A percentile compares a stretch with the other conserved stretches of the same genome.
These are phyloP conservation scores for Gobio occitaniae DNA, from an alignment of 2,797 vertebrate species.

Conservation along the genomic window DNA sequence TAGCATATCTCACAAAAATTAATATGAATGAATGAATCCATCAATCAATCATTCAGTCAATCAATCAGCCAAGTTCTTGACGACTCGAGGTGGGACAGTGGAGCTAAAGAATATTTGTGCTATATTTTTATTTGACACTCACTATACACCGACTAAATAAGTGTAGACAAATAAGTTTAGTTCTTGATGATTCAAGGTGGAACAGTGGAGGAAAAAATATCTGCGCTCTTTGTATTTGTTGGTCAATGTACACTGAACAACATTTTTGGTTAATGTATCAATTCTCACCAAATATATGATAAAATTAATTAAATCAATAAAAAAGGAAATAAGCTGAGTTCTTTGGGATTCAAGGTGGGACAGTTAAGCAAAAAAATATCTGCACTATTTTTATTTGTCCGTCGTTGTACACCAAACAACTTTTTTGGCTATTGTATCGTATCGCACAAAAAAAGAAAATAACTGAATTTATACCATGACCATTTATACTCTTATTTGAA, in stretches of 20 bases:
- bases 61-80: background rate
- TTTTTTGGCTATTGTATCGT: background rate
- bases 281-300: background rate
- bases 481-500: too few species aligned
- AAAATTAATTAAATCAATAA: too few species aligned
- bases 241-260: background rate
- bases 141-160: too few species aligned
- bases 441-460: background rate
- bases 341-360: background rate
- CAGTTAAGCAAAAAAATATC: background rate
- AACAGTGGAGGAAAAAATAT: too few species aligned
- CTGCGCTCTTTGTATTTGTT: background rate
- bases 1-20: background rate
- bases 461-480: background rate
- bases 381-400: background rate
- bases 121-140: background rate
- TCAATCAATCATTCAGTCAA: background rate
- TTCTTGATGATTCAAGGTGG: background rate
- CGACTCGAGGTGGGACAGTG: background rate
- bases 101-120: background rate
- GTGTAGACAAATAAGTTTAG: too few species aligned
- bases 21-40: background rate
- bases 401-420: background rate
- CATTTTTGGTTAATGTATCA: background rate
- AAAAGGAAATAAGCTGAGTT: too few species aligned